These are phyloP conservation scores for Tautogolabrus adspersus DNA, from an alignment of 2,113 vertebrate genomes.

Conservation along the genomic window DNA sequence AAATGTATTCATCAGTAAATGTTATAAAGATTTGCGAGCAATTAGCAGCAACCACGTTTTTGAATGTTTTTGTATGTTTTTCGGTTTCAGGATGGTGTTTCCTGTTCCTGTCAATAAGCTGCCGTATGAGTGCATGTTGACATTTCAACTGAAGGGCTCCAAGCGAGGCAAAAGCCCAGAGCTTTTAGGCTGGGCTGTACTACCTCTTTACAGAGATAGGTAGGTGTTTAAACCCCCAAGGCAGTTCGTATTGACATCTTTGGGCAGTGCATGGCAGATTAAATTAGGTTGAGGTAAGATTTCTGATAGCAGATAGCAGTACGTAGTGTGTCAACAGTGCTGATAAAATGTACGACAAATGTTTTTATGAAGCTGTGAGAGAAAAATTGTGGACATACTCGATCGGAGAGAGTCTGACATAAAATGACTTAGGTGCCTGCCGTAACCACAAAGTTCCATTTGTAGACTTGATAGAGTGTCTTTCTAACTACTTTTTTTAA, in stretches of 20 bases:
- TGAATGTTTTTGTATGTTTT: not conserved
- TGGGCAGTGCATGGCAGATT: too few relatives aligned
- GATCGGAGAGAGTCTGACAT: too few relatives aligned
- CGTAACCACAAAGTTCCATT: too few relatives aligned
- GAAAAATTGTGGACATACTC: too few relatives aligned
- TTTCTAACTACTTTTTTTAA: too few relatives aligned
- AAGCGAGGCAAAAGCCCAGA: conserved; percentile 73
- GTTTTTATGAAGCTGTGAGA: too few relatives aligned
- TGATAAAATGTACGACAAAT: not conserved
- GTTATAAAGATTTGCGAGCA: too few relatives aligned
- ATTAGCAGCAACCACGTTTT: not conserved
- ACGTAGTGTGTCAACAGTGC: not conserved
- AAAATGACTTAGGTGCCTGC: too few relatives aligned
- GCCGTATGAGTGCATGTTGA: conserved; percentile 81
- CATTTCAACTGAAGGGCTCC: conserved; percentile 72
- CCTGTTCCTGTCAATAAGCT: conserved; percentile 70
- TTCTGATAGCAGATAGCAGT: not conserved
- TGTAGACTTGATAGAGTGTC: too few relatives aligned
- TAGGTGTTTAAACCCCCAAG: conserved; percentile 23
- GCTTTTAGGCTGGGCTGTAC: conserved; percentile 76
- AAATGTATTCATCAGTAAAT: not conserved
- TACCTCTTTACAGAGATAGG: conserved; percentile 76
- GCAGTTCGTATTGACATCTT: not conserved
- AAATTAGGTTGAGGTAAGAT: not conserved
- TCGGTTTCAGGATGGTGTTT: conserved; percentile 76